Conservation (phyloP, 2,888 invertebrate genomes). For the Masnerella sp. region DNA sequence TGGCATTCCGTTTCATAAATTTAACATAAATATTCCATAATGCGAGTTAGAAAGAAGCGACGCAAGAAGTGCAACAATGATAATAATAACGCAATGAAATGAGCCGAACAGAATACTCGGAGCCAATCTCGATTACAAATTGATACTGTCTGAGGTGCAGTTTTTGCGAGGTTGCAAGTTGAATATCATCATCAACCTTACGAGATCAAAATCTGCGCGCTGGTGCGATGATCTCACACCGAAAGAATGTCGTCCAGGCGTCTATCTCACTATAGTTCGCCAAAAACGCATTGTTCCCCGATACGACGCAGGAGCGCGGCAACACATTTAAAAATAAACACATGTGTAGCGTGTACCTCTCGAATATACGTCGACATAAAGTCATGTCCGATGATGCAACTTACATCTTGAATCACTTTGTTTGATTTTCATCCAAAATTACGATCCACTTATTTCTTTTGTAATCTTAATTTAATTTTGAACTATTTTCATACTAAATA, state of each 20-base stretch:
- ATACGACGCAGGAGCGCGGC: slow-evolving; percentile 62
- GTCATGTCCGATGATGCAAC: slow-evolving; percentile 23
- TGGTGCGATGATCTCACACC: slow-evolving; percentile 73
- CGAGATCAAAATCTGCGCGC: slow-evolving; percentile 55
- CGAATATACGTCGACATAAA: slow-evolving; percentile 4
- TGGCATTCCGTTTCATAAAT: slow-evolving; percentile 6
- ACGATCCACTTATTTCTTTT: too few relatives aligned
- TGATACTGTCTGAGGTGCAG: slow-evolving; percentile 48
- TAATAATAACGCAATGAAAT: slow-evolving; percentile 34
- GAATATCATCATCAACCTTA: slow-evolving; percentile 58
- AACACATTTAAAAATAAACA: slow-evolving; percentile 51
- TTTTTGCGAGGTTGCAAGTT: slow-evolving; percentile 46
- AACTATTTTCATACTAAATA: too few relatives aligned
- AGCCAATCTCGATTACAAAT: slow-evolving; percentile 49
- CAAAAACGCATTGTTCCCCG: slow-evolving; percentile 73
- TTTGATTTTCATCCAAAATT: too few relatives aligned
- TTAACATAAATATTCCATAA: slow-evolving; percentile 35
- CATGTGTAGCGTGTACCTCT: slow-evolving; percentile 8
- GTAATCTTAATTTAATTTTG: too few relatives aligned
- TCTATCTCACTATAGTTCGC: slow-evolving; percentile 66
- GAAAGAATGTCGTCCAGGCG: slow-evolving; percentile 72
- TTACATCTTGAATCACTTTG: background rate
- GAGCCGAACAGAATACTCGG: slow-evolving; percentile 13
- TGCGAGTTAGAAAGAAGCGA: background rate
- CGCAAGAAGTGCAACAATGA: slow-evolving; percentile 22